Percentiles rank a stretch among this genome's conserved stretches.
phyloP scores from a whole-genome alignment of 2,888 invertebrate genomes.

The Latrodectus hesperus region DNA sequence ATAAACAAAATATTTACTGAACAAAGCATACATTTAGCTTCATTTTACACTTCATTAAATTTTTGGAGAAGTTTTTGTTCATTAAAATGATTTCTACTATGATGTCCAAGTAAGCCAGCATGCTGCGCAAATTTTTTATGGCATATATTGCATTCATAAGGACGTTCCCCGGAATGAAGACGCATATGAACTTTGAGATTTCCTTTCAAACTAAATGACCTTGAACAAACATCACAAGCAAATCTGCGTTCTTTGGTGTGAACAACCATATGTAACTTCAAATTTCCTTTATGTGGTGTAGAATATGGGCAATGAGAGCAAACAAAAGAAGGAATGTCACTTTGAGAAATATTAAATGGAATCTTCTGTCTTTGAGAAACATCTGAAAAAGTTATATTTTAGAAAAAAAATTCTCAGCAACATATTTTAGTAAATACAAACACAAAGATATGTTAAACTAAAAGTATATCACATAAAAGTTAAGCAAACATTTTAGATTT shows the following conservation, averaged over 20 bases:
- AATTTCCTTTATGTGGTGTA: background rate
- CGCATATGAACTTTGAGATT: conserved; percentile 24
- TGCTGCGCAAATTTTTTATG: conserved; percentile 1
- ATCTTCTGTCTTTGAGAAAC: background rate
- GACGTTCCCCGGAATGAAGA: conserved; percentile 25
- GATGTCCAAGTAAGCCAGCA: background rate
- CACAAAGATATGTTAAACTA: no score
- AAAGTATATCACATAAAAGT: no score
- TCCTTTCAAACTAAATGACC: conserved; percentile 21
- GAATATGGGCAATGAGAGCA: conserved; percentile 15
- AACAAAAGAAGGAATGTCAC: background rate
- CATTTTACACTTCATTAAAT: background rate
- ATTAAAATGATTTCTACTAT: background rate
- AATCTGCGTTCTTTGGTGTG: conserved; percentile 13
- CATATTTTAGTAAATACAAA: no score
- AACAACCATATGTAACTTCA: conserved; percentile 3
- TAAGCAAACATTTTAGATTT: no score
- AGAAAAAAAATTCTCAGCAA: no score
- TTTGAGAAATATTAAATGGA: background rate
- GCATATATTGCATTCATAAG: conserved; percentile 30
- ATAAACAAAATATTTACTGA: no score
- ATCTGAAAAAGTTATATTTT: background rate
- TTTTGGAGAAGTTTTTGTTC: background rate
- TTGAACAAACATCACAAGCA: background rate
- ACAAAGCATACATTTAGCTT: background rate